Evolutionary conservation across 2,797 vertebrate species (phyloP).

Genomic region (Petrocephalus schoutedeni): DNA sequence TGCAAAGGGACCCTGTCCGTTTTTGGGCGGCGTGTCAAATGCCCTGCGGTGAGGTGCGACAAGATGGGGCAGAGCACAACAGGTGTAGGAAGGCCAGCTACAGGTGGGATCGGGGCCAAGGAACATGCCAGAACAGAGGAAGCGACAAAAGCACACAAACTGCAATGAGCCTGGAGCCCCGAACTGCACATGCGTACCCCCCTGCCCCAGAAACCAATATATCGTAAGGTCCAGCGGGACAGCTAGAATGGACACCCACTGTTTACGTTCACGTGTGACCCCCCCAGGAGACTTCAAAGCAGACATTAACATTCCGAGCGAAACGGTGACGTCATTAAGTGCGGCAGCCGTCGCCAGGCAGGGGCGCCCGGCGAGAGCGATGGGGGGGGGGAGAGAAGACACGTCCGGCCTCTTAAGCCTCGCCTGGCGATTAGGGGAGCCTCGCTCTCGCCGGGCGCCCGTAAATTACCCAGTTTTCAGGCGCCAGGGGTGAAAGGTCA

Average conservation of each 20-base stretch:
- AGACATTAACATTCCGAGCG: neutral
- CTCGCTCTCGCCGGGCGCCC: neutral
- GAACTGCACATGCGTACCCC: neutral
- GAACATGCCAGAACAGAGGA: neutral
- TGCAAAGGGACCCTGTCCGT: neutral
- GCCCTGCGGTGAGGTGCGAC: neutral
- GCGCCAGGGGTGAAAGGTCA: constrained; percentile 49
- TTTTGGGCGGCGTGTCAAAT: neutral
- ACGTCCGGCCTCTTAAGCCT: neutral
- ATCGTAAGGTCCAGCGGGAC: neutral
- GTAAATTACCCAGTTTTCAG: constrained; percentile 28
- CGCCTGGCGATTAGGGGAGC: neutral
- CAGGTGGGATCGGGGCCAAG: neutral
- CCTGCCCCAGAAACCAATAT: neutral
- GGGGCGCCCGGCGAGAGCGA: neutral
- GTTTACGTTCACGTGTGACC: neutral
- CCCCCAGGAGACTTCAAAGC: neutral
- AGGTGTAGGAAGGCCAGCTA: neutral
- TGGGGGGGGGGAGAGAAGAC: neutral
- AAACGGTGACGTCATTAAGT: neutral
- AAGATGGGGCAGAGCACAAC: neutral
- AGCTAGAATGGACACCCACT: neutral
- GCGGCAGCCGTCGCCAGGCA: neutral
- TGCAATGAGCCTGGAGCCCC: neutral
- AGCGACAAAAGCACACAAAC: neutral